Base-by-base conservation (phyloP, 2,113 vertebrate genomes). In the Colistium nudipinnis region DNA sequence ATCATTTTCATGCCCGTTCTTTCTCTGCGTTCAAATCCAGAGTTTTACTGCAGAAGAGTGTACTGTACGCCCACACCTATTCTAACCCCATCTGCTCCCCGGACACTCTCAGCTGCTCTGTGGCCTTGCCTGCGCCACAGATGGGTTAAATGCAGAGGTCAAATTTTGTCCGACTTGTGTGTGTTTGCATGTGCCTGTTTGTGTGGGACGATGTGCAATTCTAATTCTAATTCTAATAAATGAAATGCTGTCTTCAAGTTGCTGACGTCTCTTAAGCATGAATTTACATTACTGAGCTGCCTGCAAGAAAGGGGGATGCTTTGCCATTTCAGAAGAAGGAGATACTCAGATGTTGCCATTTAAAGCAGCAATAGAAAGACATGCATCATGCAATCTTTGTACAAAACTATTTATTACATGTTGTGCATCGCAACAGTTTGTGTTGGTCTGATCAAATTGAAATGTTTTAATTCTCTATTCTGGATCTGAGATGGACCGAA, bases 241-340 rank as follows among this genome's bases (percentile, higher is more conserved):
- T 62, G 41, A 73, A 66, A 72, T 24, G 22, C 17, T 31, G 33
- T 84, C 51, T 55, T 51, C 31, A 45, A 73, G 33, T 63, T 7
- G 62, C 48, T 70, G 52, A 74, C 53, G 63, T 49, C 31, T 28
- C 66, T 51, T 70, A 63, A 67, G 39, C 68, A 19, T 51, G 36
- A 55, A 60, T 76, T 60, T 59, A 66, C 57, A 62, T 43, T 4
- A 1, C 12, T 4, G 2, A 28, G 11, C 25, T 30, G 24, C 30
- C 36, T 47, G 17, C 17, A n/a, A 43, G 44, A 10, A 17, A 24
- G 30, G 20, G 11, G 38, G 43, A 24, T 9, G 20, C 12, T 4
- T 4, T 36, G 35, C 20, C 45, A n/a, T 62, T 65, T 55, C 10
- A 72, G 41, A 61, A 65, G 36, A 38, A 48, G 64, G 44, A 57